Evolutionary conservation across 2,888 invertebrate genomes (phyloP).

Genomic region (Andrena marginata): DNA sequence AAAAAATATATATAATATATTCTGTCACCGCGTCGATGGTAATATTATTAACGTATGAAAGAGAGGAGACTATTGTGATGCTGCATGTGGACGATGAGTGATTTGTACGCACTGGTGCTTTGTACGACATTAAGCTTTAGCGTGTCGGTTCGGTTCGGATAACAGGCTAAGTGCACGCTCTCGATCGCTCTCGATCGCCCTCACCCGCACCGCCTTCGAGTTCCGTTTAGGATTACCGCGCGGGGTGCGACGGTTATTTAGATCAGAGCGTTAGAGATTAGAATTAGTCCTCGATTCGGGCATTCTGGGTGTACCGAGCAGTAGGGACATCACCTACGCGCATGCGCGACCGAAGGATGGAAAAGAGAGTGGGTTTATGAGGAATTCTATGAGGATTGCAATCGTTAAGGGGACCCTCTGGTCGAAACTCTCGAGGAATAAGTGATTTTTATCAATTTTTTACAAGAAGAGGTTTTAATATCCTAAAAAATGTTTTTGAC

Average conservation of each 20-base stretch:
- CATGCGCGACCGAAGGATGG: no score
- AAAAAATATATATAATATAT: slow-evolving; percentile 57
- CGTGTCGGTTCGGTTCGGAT: slow-evolving; percentile 45
- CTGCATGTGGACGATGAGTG: slow-evolving; percentile 57
- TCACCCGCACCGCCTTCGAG: neutral
- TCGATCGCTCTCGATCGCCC: slow-evolving; percentile 2
- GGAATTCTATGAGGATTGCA: no score
- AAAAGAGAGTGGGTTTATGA: no score
- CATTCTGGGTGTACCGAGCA: no score
- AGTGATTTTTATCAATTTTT: no score
- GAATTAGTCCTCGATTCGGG: no score
- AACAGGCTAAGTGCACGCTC: slow-evolving; percentile 9
- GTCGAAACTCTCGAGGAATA: no score
- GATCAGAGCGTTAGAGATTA: no score
- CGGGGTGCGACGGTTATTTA: neutral
- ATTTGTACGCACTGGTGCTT: slow-evolving; percentile 66
- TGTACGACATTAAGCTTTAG: slow-evolving; percentile 62
- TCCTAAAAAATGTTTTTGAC: no score
- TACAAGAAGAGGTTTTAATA: no score
- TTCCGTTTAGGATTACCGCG: slow-evolving; percentile 31
- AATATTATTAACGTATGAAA: slow-evolving; percentile 56
- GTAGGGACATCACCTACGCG: no score
- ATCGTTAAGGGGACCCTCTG: no score
- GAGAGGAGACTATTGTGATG: slow-evolving; percentile 49
- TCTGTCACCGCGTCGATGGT: slow-evolving; percentile 65